These are phyloP conservation scores for Leucophenga montana DNA, from an alignment of 2,888 invertebrate species.

Conservation along the genomic window DNA sequence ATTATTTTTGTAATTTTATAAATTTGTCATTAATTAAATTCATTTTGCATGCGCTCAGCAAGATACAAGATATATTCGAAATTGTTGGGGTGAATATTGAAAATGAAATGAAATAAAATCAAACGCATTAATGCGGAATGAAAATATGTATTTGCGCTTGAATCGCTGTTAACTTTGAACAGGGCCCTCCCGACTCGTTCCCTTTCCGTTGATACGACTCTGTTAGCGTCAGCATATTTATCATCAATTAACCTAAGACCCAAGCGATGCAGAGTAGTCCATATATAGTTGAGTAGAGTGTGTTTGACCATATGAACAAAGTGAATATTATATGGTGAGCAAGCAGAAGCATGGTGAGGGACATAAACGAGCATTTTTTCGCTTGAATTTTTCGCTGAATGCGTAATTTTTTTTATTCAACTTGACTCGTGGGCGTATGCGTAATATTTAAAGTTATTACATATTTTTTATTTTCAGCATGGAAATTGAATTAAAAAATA, in stretches of 20 bases:
- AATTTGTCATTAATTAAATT: conserved; percentile 20
- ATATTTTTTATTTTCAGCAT: not conserved
- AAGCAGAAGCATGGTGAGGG: not conserved
- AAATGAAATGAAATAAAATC: not conserved
- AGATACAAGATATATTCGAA: not conserved
- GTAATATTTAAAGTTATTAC: no score
- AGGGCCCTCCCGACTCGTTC: no score
- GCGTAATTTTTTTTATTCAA: not conserved
- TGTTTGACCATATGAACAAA: not conserved
- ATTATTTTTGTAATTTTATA: conserved; percentile 6
- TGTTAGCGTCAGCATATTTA: not conserved
- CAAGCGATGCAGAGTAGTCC: not conserved
- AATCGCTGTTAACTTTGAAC: no score
- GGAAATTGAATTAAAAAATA: not conserved
- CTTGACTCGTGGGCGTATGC: no score
- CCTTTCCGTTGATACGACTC: not conserved
- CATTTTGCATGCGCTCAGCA: conserved; percentile 8
- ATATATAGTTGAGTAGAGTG: not conserved
- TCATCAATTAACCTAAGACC: conserved; percentile 19
- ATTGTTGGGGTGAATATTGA: not conserved
- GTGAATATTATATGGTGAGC: not conserved
- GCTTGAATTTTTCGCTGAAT: not conserved
- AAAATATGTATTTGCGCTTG: not conserved
- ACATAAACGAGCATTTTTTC: not conserved
- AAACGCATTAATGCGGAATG: conserved; percentile 8